phyloP scores from a whole-genome alignment of 1,140 invertebrate genomes.

The Rhyacophila brunnea region DNA sequence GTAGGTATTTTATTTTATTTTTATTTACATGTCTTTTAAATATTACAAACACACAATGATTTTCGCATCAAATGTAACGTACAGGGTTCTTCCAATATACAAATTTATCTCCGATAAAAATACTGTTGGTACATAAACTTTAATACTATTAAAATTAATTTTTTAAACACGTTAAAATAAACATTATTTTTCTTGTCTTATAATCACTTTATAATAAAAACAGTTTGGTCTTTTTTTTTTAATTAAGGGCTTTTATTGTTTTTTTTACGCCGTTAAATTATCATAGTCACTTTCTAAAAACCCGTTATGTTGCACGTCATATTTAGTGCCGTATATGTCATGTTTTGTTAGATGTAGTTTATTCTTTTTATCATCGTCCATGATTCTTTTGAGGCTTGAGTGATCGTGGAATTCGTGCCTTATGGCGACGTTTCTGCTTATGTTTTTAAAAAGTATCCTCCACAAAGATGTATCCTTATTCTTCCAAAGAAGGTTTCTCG shows the following conservation, averaged over 20 bases:
- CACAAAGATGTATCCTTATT: constrained; percentile 54
- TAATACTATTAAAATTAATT: too few species aligned
- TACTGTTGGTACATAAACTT: constrained; percentile 10
- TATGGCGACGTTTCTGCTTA: constrained; percentile 52
- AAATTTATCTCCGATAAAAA: constrained; percentile 24
- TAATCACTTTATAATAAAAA: too few species aligned
- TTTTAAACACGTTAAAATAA: constrained; percentile 2
- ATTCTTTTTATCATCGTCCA: constrained; percentile 25
- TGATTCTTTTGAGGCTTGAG: constrained; percentile 44
- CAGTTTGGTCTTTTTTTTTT: constrained; percentile 6
- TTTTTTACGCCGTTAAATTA: constrained; percentile 2
- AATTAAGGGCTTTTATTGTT: not conserved
- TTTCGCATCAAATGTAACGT: not conserved
- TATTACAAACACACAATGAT: constrained; percentile 2
- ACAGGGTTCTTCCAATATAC: constrained; percentile 17
- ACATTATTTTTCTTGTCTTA: not conserved
- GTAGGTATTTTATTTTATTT: constrained; percentile 11
- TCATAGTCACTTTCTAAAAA: constrained; percentile 22
- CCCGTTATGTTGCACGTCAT: constrained; percentile 24
- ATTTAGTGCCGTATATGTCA: constrained; percentile 13
- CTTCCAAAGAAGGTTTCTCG: constrained; percentile 55
- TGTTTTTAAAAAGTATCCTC: constrained; percentile 55
- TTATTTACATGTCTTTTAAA: constrained; percentile 1
- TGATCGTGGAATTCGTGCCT: constrained; percentile 53
- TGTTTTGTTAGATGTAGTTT: constrained; percentile 18